These are phyloP conservation scores for Syrmaticus mikado DNA, from an alignment of 2,113 vertebrate species.

Conservation along the genomic window DNA sequence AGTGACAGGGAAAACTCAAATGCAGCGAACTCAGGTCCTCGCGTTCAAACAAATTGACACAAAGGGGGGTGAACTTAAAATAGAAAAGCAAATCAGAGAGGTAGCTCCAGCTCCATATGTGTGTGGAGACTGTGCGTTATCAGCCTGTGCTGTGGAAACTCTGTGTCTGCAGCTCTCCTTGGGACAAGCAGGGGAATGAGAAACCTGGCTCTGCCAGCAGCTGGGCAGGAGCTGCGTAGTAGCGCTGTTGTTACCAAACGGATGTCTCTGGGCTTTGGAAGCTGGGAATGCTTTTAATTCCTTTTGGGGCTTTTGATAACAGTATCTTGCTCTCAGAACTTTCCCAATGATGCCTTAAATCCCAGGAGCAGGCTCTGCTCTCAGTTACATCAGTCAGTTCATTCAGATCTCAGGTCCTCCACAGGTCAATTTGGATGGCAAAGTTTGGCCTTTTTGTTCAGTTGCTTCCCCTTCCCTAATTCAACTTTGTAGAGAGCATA, in stretches of 20 bases:
- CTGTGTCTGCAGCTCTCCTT: background rate
- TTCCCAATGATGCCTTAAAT: background rate
- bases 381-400: background rate
- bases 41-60: background rate
- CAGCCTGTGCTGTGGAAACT: background rate
- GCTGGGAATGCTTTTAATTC: background rate
- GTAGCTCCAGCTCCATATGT: fast-evolving
- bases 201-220: background rate
- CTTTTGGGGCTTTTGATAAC: background rate
- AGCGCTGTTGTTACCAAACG: fast-evolving
- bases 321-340: background rate
- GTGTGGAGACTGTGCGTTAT: fast-evolving
- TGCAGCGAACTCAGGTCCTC: background rate
- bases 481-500: background rate
- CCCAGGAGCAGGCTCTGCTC: background rate
- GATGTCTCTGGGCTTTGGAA: fast-evolving
- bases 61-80: slow-evolving; percentile 2
- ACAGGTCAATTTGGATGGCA: background rate
- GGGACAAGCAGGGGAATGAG: background rate
- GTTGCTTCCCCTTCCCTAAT: fast-evolving
- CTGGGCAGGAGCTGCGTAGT: background rate
- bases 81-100: background rate
- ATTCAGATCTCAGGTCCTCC: background rate
- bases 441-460: background rate
- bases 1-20: fast-evolving